Evolutionary conservation across 2,888 invertebrate species (phyloP).

Genomic region (Rotaria macrura): DNA sequence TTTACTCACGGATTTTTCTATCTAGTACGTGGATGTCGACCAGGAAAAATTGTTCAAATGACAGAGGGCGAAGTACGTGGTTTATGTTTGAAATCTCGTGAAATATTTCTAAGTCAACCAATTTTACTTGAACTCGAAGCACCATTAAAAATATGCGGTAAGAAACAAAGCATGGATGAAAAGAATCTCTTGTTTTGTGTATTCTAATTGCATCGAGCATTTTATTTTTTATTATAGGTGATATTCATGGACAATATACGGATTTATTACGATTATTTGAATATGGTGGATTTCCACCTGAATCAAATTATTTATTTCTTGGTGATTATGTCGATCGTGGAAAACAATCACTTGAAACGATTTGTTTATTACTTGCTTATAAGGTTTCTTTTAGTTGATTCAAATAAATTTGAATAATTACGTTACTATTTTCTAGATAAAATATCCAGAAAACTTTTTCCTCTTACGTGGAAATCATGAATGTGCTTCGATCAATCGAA

Average conservation of each 20-base stretch:
- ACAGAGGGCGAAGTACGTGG: conserved; percentile 53
- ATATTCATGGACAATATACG: conserved; percentile 51
- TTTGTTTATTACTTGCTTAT: conserved; percentile 42
- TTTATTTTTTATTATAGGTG: conserved; percentile 34
- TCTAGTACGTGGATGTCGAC: conserved; percentile 67
- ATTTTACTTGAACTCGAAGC: conserved; percentile 57
- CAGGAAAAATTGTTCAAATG: conserved; percentile 60
- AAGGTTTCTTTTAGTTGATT: background rate
- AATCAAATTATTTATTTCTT: conserved; percentile 49
- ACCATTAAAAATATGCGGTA: conserved; percentile 56
- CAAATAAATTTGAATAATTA: background rate
- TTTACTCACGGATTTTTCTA: background rate
- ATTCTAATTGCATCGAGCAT: no score
- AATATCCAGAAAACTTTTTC: conserved; percentile 73
- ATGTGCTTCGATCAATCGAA: conserved; percentile 93
- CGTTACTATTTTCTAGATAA: conserved; percentile 54
- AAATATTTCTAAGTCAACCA: conserved; percentile 57
- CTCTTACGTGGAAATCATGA: conserved; percentile 91
- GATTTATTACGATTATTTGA: conserved; percentile 49
- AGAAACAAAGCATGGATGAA: no score
- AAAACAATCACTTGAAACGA: conserved; percentile 50
- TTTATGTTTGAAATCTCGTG: conserved; percentile 54
- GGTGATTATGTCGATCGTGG: conserved; percentile 51
- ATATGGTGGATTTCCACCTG: conserved; percentile 50
- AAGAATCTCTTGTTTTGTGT: no score